A percentile compares a stretch with the other conserved stretches of the same genome.
phyloP scores from a whole-genome alignment of 2,888 invertebrate genomes.

The Drosophila subsilvestris region DNA sequence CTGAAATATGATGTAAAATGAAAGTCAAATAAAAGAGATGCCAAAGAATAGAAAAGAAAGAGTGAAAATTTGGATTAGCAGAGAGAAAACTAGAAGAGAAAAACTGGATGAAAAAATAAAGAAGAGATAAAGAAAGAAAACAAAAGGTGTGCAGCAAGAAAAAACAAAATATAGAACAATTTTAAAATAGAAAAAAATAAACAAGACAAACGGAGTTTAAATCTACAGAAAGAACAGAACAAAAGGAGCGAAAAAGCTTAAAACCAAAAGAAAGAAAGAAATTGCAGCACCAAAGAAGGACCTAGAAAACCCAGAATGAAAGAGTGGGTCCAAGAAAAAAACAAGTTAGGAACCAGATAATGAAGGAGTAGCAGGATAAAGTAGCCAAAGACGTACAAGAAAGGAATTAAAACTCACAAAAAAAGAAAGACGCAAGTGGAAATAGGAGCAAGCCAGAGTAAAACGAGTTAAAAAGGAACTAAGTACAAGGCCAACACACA shows the following conservation, averaged over 20 bases:
- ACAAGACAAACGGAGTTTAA: too few species aligned
- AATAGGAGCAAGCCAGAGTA: background rate
- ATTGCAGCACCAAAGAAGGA: too few species aligned
- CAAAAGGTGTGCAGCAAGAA: too few species aligned
- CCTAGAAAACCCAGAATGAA: too few species aligned
- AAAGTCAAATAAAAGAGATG: slow-evolving; percentile 34
- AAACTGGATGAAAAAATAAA: background rate
- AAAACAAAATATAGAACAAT: too few species aligned
- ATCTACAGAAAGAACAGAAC: too few species aligned
- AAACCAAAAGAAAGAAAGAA: too few species aligned
- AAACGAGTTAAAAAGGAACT: background rate
- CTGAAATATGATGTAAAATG: slow-evolving; percentile 23
- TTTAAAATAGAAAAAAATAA: background rate
- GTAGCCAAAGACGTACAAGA: background rate
- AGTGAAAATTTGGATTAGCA: background rate
- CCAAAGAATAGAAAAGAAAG: background rate
- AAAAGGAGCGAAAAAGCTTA: too few species aligned
- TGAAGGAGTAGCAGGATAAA: background rate
- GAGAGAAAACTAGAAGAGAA: slow-evolving; percentile 28
- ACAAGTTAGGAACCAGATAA: too few species aligned
- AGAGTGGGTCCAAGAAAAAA: too few species aligned
- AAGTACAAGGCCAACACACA: background rate
- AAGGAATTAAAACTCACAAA: background rate
- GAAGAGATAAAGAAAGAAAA: background rate
- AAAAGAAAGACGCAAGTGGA: background rate